A percentile compares a stretch with the other conserved stretches of the same genome.
Evolutionary conservation across 2,797 vertebrate genomes (phyloP).

Genomic region (Orestias chungarensis): DNA sequence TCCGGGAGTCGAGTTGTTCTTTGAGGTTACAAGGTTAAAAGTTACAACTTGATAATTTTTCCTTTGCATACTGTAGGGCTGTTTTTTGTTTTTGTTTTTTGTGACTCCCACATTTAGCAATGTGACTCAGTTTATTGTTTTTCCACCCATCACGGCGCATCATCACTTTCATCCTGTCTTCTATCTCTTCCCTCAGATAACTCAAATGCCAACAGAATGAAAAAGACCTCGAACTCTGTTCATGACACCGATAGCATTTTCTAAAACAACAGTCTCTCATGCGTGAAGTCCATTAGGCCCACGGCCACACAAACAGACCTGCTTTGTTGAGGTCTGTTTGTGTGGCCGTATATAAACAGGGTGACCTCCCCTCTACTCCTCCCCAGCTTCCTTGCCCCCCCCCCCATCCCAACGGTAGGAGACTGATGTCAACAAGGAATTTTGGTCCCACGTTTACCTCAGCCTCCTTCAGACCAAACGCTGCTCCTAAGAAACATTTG

Average conservation of each 20-base stretch:
- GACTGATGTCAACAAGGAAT: slow-evolving; percentile 85
- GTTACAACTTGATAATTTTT: slow-evolving; percentile 18
- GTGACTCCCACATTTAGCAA: slow-evolving; percentile 18
- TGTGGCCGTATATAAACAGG: slow-evolving; percentile 84
- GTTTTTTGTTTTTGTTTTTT: slow-evolving; percentile 20
- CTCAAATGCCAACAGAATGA: slow-evolving; percentile 29
- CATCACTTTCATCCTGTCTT: slow-evolving; percentile 31
- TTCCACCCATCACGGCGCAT: slow-evolving; percentile 25
- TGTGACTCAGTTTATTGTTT: slow-evolving; percentile 31
- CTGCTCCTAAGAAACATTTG: slow-evolving; percentile 74
- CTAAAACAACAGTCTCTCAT: slow-evolving; percentile 71
- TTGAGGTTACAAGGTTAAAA: slow-evolving; percentile 48
- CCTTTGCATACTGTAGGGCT: slow-evolving; percentile 8
- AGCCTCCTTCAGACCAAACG: slow-evolving; percentile 68
- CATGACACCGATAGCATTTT: slow-evolving; percentile 56
- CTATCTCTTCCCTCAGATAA: slow-evolving; percentile 43
- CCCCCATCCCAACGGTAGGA: slow-evolving; percentile 73
- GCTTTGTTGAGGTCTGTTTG: slow-evolving; percentile 87
- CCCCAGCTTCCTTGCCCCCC: slow-evolving; percentile 80
- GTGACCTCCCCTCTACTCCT: slow-evolving; percentile 75
- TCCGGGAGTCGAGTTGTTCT: slow-evolving; percentile 23
- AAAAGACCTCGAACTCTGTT: slow-evolving; percentile 31
- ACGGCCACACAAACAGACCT: slow-evolving; percentile 80
- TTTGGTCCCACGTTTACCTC: slow-evolving; percentile 77
- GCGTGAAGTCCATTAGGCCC: slow-evolving; percentile 74